Evolutionary conservation across 2,888 invertebrate species (phyloP), one percentile per base, ranked within the genome.

Genomic region (Parnassius apollo): DNA sequence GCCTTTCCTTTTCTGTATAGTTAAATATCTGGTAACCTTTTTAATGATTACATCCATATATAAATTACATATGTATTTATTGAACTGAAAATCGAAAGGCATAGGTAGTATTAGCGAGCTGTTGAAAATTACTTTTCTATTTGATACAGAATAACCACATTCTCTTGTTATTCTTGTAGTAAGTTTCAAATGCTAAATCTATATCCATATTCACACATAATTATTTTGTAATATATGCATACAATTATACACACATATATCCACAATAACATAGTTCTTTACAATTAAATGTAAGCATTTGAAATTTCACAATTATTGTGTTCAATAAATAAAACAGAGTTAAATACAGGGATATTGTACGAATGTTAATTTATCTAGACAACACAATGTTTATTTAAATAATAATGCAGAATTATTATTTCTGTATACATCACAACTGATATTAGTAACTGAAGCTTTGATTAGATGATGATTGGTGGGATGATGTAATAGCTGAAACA

Each of bases 341-440:
- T 80, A 82, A 82, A 91, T 91, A 91, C 90, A 91, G 90, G 91
- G 91, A 91, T 90, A 88, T 86, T 89, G 90, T 91, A 88, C 80
- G 82, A 75, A 87, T 81, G 78, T 78, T 82, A 81, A 83, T 73
- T 76, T 81, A 75, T 1, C 80, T 82, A 81, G 78, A 77, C 74
- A 80, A 78, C 74, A 80, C 78, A 77, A 72, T 76, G 76, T 72
- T 73, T 68, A 77, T 79, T 73, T 66, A 66, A 73, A 74, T 75
- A 73, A 72, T 65, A 72, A 42, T 59, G 56, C 62, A 70, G 69
- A 67, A 76, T 66, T 70, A 67, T 46, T 46, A 69, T 66, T 77
- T 75, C 75, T 71, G 74, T 77, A 69, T 68, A 75, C 69, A 80
- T 77, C 74, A 80, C 78, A 77, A 80, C 75, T 72, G 70, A 71